These are phyloP conservation scores for Lochmaea crataegi DNA, from an alignment of 2,888 invertebrate genomes.

Conservation along the genomic window DNA sequence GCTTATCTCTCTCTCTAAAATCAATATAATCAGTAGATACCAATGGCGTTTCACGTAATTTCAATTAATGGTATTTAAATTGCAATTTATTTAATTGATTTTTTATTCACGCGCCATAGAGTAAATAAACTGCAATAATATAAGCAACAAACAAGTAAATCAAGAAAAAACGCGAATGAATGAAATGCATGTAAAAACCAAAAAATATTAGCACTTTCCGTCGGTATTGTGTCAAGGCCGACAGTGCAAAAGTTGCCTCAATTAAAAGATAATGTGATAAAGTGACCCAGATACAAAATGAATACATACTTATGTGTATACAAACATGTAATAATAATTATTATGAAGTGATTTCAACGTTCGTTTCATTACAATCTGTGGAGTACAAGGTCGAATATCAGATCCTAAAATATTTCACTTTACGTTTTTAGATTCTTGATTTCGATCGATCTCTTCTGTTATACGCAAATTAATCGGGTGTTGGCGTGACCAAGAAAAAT, in stretches of 20 bases:
- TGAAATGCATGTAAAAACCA: conserved; percentile 34
- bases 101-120: neutral
- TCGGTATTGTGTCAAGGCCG: conserved; percentile 51
- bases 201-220: conserved; percentile 37
- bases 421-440: conserved; percentile 15
- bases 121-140: too few species aligned
- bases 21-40: too few species aligned
- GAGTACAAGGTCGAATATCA: conserved; percentile 38
- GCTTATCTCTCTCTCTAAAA: too few species aligned
- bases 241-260: conserved; percentile 51
- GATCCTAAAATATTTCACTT: conserved; percentile 33
- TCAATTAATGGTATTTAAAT: neutral
- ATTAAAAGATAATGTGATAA: conserved; percentile 55
- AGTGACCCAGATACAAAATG: conserved; percentile 51
- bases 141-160: neutral
- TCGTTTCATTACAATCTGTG: conserved; percentile 24
- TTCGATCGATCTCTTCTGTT: conserved; percentile 14
- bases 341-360: conserved; percentile 41
- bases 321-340: conserved; percentile 43
- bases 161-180: conserved; percentile 29
- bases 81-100: neutral
- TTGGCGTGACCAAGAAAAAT: conserved; percentile 20
- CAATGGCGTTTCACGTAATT: neutral
- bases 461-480: conserved; percentile 5
- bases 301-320: conserved; percentile 46